A percentile compares a stretch with the other conserved stretches of the same genome.
phyloP scores from a whole-genome alignment of 2,888 invertebrate genomes.

The Eumerus sabulonum region DNA sequence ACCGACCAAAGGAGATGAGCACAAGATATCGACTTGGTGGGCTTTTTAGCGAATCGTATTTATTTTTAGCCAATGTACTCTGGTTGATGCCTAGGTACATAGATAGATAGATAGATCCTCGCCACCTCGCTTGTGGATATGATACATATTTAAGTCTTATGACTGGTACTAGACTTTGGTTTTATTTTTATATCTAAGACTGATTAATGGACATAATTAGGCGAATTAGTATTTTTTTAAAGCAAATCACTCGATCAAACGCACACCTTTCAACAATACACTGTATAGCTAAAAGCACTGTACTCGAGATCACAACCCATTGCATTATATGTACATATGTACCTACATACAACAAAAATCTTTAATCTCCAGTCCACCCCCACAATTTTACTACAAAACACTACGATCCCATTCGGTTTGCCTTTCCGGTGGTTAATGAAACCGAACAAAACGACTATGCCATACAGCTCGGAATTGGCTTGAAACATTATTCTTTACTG shows the following conservation, averaged over 20 bases:
- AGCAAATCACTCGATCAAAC: neutral
- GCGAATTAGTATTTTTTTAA: constrained; percentile 11
- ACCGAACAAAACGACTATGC: too few species aligned
- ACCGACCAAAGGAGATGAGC: constrained; percentile 13
- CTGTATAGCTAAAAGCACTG: neutral
- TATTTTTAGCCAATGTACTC: constrained; percentile 51
- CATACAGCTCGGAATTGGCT: too few species aligned
- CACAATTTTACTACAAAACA: constrained; percentile 5
- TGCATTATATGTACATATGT: too few species aligned
- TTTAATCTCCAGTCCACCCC: constrained; percentile 22
- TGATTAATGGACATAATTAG: constrained; percentile 31
- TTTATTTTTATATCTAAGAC: neutral
- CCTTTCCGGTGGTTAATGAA: too few species aligned
- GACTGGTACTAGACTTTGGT: neutral
- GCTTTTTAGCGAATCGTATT: constrained; percentile 57
- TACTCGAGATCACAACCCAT: constrained; percentile 49
- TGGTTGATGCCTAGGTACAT: neutral
- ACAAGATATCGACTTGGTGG: constrained; percentile 54
- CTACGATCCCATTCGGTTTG: neutral
- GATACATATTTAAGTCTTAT: constrained; percentile 50
- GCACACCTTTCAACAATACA: constrained; percentile 22
- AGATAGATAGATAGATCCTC: too few species aligned
- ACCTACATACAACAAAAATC: constrained; percentile 38
- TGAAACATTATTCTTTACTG: too few species aligned
- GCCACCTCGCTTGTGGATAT: constrained; percentile 10